Conservation (phyloP, 1,140 invertebrate species). For the Stegodyphus mimosarum region DNA sequence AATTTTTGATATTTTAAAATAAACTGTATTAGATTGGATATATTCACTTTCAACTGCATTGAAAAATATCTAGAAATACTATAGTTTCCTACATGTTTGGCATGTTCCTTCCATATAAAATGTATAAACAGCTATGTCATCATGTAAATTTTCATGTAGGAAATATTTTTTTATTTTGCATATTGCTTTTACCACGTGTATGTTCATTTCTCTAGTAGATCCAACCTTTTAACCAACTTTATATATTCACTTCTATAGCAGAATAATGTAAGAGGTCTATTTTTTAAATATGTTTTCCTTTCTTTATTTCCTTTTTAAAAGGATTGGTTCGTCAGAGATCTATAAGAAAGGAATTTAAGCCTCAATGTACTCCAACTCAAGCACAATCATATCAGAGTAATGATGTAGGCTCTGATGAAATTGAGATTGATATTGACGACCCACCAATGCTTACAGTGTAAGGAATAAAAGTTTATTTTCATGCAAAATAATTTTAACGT, state of each 20-base stretch:
- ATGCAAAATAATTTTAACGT: neutral
- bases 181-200: too few relatives aligned
- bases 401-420: slow-evolving; percentile 79
- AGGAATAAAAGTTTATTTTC: slow-evolving; percentile 65
- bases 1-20: too few relatives aligned
- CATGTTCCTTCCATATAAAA: too few relatives aligned
- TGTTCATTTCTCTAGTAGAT: too few relatives aligned
- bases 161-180: too few relatives aligned
- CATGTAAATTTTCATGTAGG: too few relatives aligned
- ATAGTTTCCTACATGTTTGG: too few relatives aligned
- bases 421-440: slow-evolving; percentile 78
- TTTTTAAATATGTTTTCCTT: neutral
- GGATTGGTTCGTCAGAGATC: slow-evolving; percentile 66
- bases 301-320: slow-evolving; percentile 63
- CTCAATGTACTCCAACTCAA: neutral
- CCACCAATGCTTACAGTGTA: slow-evolving; percentile 77
- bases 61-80: too few relatives aligned
- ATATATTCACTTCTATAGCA: neutral
- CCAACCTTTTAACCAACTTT: neutral
- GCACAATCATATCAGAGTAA: slow-evolving; percentile 70
- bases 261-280: neutral
- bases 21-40: too few relatives aligned
- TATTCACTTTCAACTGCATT: too few relatives aligned
- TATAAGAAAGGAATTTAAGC: slow-evolving; percentile 30
- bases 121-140: too few relatives aligned